Evolutionary conservation across 2,888 invertebrate species (phyloP), one percentile per base, ranked within the genome.

Genomic region (Macrophya annulata): DNA sequence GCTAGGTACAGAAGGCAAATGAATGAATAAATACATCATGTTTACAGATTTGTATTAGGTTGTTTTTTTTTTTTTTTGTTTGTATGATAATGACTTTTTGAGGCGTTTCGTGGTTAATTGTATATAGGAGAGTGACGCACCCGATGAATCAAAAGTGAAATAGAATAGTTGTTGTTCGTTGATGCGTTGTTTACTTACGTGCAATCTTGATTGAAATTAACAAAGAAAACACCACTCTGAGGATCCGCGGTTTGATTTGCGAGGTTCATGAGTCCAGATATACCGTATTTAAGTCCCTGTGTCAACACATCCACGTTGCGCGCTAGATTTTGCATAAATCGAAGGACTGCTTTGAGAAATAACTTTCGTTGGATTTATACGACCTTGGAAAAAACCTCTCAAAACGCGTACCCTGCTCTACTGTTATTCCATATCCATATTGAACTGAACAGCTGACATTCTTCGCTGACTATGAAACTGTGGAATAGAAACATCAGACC

Each of bases 191-290:
- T 79, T 87, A 96, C 98, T 98, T 97, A 99, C 99, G 99, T 97
- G 96, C 97, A 97, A 94, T 99, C 99, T 94, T 99, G 99, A 94
- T 99, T 99, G 94, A 99, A 99, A 95, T 98, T 98, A 91, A 99
- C 98, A 94, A 98, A 98, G 94, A 97, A 97, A 94, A 97, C 97
- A 94, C 97, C 97, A 94, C 96, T 96, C 95, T 96, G 96, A 93
- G 96, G 95, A 94, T 97, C 97, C 93, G 96, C 96, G 92, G 96
- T 95, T 94, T 96, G 96, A 94, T 95, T 96, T 95, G 96, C 96
- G 95, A 97, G 96, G 96, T 96, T 97, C 97, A 97, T 97, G 95
- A 96, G 96, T 96, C 95, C 96, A 95, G 95, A 93, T 93, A 94
- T 94, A 90, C 94, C 94, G 92, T 93, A 93, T 92, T 94, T 94